phyloP scores from a whole-genome alignment of 2,113 vertebrate genomes.

The Ovis canadensis region DNA sequence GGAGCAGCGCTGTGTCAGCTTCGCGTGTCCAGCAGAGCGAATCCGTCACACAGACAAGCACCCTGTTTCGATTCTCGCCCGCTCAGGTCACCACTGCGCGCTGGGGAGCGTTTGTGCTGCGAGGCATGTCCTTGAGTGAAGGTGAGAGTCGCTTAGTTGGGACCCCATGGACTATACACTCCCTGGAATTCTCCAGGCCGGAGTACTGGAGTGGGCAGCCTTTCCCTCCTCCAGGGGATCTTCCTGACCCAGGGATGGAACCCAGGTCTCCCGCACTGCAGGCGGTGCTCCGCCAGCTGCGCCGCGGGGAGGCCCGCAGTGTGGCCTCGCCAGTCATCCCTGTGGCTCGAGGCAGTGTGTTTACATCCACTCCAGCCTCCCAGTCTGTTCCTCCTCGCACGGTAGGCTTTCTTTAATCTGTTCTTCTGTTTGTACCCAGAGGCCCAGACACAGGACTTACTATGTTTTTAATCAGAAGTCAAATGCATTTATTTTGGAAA shows the following conservation, averaged over 20 bases:
- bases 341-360: fast-evolving
- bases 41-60: fast-evolving
- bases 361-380: fast-evolving
- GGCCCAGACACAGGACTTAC: background rate
- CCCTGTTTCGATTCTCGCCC: fast-evolving
- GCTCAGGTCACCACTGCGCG: too few relatives aligned
- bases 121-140: background rate
- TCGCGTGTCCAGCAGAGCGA: background rate
- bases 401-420: background rate
- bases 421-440: background rate
- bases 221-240: background rate
- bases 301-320: fast-evolving
- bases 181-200: background rate
- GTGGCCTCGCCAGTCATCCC: fast-evolving
- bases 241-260: background rate
- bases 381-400: background rate
- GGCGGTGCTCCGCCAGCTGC: fast-evolving
- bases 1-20: fast-evolving
- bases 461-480: background rate
- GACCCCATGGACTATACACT: background rate
- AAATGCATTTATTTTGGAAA: background rate
- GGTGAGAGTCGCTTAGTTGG: background rate
- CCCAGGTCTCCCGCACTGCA: background rate
- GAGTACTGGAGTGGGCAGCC: background rate
- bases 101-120: background rate